phyloP scores from a whole-genome alignment of 2,113 vertebrate genomes.

The Corythoichthys intestinalis region DNA sequence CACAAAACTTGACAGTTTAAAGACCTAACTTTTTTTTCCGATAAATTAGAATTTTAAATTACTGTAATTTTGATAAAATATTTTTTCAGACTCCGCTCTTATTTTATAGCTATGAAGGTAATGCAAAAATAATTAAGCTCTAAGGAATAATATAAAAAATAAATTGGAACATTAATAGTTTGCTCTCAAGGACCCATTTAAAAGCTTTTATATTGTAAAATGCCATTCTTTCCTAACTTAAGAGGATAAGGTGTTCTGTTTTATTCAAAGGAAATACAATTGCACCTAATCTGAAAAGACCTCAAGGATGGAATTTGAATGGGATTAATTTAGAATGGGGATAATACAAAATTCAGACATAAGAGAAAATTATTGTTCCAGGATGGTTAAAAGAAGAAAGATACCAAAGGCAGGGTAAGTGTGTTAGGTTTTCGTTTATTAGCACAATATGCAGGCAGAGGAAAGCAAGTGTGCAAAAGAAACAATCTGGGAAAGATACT shows the following conservation, averaged over 20 bases:
- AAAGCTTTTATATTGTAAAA: not conserved
- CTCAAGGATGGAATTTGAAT: not conserved
- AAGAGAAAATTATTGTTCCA: constrained; percentile 21
- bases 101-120: too few relatives aligned
- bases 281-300: constrained; percentile 12
- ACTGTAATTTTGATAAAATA: too few relatives aligned
- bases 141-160: too few relatives aligned
- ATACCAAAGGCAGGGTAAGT: constrained; percentile 37
- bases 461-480: constrained; percentile 27
- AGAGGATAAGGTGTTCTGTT: not conserved
- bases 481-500: not conserved
- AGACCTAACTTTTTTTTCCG: too few relatives aligned
- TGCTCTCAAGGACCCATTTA: not conserved
- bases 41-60: too few relatives aligned
- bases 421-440: constrained; percentile 53
- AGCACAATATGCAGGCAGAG: constrained; percentile 40
- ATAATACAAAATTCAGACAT: constrained; percentile 11
- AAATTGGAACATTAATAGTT: too few relatives aligned
- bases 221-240: not conserved
- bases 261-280: constrained; percentile 2
- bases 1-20: too few relatives aligned
- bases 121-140: too few relatives aligned
- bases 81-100: too few relatives aligned
- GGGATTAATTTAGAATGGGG: constrained; percentile 1
- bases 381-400: constrained; percentile 35